Conservation (phyloP, 2,797 vertebrate genomes). For the Thripadectes ignobilis region DNA sequence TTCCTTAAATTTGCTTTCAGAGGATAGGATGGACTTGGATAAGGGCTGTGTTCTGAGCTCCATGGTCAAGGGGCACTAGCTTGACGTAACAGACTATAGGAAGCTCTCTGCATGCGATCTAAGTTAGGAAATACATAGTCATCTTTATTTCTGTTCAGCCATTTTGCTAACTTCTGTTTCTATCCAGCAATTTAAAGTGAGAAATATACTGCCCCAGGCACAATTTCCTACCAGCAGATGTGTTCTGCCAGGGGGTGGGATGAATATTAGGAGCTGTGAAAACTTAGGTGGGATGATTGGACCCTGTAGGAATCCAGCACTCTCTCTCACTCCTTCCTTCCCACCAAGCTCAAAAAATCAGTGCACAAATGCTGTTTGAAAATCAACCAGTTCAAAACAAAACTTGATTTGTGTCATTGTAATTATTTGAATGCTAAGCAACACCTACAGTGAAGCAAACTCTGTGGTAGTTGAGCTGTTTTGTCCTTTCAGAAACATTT, state of each 20-base stretch:
- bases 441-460: neutral
- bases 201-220: neutral
- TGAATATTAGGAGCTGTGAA: neutral
- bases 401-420: neutral
- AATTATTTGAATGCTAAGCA: slow-evolving; percentile 32
- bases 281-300: neutral
- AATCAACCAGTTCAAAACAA: slow-evolving; percentile 3
- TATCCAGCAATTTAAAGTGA: neutral
- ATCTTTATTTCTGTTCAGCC: neutral
- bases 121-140: neutral
- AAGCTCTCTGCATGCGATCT: neutral
- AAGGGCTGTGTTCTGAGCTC: neutral
- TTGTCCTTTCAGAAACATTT: slow-evolving; percentile 6
- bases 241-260: neutral
- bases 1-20: neutral
- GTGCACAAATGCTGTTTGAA: neutral
- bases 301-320: neutral
- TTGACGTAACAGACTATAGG: neutral
- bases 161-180: neutral
- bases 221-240: neutral
- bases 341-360: neutral
- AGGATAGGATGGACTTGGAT: neutral
- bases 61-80: neutral
- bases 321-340: neutral
- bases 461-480: slow-evolving; percentile 15